These are phyloP conservation scores for Progne subis DNA, from an alignment of 2,113 vertebrate genomes.

Conservation along the genomic window DNA sequence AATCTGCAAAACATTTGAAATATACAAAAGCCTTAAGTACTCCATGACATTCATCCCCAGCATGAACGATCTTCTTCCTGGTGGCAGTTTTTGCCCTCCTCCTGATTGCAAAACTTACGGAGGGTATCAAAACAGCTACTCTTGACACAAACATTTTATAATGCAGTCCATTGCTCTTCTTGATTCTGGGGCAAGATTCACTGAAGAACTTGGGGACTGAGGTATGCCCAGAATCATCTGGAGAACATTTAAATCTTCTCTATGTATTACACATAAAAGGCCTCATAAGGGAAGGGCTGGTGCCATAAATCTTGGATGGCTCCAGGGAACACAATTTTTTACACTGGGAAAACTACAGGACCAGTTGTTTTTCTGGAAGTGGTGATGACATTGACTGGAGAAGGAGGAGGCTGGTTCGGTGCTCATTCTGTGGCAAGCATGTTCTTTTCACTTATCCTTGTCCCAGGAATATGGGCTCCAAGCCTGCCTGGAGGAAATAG, in stretches of 20 bases:
- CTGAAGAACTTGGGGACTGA: background rate
- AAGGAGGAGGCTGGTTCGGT: background rate
- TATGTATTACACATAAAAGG: background rate
- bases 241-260: background rate
- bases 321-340: background rate
- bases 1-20: background rate
- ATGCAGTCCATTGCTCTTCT: background rate
- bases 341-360: background rate
- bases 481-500: background rate
- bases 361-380: background rate
- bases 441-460: background rate
- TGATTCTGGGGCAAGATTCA: background rate
- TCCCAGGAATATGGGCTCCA: background rate
- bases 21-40: background rate
- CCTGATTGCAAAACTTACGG: background rate
- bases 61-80: background rate
- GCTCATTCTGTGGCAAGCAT: background rate
- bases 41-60: background rate
- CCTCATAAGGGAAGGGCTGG: background rate
- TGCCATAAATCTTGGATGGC: background rate
- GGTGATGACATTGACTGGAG: background rate
- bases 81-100: background rate
- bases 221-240: background rate
- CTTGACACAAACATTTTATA: background rate
- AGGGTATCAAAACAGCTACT: background rate